Evolutionary conservation across 2,888 invertebrate genomes (phyloP).

Genomic region (Creontiades dilutus): DNA sequence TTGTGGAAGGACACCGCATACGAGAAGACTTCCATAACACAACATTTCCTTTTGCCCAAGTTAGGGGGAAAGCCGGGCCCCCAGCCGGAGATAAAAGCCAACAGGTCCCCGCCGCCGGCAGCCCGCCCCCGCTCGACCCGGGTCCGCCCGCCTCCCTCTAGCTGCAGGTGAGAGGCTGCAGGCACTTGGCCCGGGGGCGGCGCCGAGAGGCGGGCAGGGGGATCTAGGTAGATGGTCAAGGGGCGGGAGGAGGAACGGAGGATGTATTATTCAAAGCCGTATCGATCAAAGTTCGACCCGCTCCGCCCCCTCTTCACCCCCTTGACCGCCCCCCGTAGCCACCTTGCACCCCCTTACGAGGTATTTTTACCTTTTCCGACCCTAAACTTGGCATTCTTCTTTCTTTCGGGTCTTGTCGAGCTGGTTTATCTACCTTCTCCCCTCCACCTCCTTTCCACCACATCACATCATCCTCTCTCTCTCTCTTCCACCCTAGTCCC

Average conservation of each 20-base stretch:
- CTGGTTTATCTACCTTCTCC: not conserved
- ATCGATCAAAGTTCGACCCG: conserved; percentile 47
- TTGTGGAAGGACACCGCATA: not conserved
- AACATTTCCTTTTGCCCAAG: not conserved
- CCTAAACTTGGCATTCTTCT: conserved; percentile 42
- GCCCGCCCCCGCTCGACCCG: too few species aligned
- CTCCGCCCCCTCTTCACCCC: not conserved
- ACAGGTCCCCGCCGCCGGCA: conserved; percentile 14
- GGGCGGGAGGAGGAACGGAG: not conserved
- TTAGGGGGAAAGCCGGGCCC: not conserved
- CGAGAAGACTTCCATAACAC: not conserved
- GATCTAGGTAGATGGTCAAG: not conserved
- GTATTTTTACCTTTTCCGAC: conserved; percentile 40
- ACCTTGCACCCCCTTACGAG: not conserved
- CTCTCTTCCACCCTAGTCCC: not conserved
- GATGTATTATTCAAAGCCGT: conserved; percentile 47
- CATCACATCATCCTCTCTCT: not conserved
- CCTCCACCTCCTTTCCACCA: not conserved
- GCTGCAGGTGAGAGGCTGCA: conserved; percentile 18
- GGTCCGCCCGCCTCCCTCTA: not conserved
- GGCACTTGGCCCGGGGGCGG: conserved; percentile 19
- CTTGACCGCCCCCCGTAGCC: not conserved
- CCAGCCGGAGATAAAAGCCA: conserved; percentile 38
- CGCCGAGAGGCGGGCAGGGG: not conserved
- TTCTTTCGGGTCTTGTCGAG: conserved; percentile 37